Evolutionary conservation across 1,140 invertebrate species (phyloP).

Genomic region (Drosophila tropicalis): DNA sequence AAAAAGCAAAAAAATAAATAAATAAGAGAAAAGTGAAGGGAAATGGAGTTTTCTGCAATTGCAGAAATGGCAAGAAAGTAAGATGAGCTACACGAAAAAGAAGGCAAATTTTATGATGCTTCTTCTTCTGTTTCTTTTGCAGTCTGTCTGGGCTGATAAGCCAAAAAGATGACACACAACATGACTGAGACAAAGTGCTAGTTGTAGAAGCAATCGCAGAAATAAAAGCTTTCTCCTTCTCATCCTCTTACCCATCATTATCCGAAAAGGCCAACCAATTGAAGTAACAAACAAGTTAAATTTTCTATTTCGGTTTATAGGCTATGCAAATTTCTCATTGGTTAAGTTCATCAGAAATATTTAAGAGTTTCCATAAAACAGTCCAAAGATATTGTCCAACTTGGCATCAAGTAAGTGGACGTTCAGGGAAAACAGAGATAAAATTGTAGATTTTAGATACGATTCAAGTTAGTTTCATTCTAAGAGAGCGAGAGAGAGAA

Average conservation of each 20-base stretch:
- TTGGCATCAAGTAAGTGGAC: neutral
- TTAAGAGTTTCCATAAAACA: neutral
- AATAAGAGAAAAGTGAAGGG: constrained; percentile 44
- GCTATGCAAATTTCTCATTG: constrained; percentile 4
- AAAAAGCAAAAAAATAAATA: constrained; percentile 9
- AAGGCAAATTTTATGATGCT: constrained; percentile 67
- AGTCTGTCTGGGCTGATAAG: constrained; percentile 59
- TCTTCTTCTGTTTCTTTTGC: neutral
- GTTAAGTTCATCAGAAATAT: neutral
- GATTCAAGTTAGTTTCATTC: neutral
- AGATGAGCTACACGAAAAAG: constrained; percentile 43
- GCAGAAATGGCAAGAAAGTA: constrained; percentile 31
- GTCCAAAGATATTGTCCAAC: neutral
- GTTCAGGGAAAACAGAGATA: neutral
- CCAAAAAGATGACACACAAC: constrained; percentile 74
- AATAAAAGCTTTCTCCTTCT: constrained; percentile 10
- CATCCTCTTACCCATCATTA: neutral
- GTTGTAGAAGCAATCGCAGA: neutral
- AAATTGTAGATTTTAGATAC: neutral
- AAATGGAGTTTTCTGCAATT: constrained; percentile 35
- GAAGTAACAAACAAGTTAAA: neutral
- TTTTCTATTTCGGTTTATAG: neutral
- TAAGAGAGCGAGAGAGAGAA: no score
- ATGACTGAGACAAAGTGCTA: neutral
- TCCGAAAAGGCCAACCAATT: neutral